Evolutionary conservation across 2,113 vertebrate species (phyloP), one percentile per base, ranked within the genome.

Genomic region (Nothocercus nigrocapillus): DNA sequence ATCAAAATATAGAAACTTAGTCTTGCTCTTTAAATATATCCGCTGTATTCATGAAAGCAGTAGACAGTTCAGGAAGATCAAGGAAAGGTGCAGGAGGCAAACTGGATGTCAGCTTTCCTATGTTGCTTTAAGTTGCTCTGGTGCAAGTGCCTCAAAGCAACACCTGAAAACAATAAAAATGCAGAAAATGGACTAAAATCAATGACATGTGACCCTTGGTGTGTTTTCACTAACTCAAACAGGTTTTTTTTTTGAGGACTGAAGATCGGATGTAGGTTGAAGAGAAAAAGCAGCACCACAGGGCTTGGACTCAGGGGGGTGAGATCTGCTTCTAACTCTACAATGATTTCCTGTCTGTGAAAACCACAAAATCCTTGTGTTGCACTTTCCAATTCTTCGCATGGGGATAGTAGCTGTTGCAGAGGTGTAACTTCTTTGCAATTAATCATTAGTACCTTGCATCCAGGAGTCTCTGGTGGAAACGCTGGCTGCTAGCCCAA

Each of bases 361-460:
- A 88, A 89, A 76, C 82, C 58, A 49, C 58, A 62, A 53, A 92
- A 90, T 64, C 53, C 59, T 89, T 90, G 32, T 86, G 58, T 82
- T 90, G 88, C 36, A 38, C 53, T 90, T 95, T 81, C 58, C 69
- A 64, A 21, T 73, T 90, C 74, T 90, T 66, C 17, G 6, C 36
- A 34, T 4, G 1, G 53, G n/a, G 6, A 40, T 56, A 61, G 54
- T 18, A 53, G 22, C 61, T 17, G 70, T 88, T 83, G 42, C 51
- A 72, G 77, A 75, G 66, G 12, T 79, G 15, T 61, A 56, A 16
- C 54, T 53, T 53, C 51, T 85, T 90, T 20, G 22, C 45, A 56
- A 34, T 90, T 36, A 53, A 70, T 20, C 27, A 27, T 86, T 56
- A 90, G 19, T 61, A 49, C 27, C 42, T 75, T 81, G 3, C 4